Percentiles rank a stretch among this genome's conserved stretches.
These are phyloP conservation scores for Carterocephalus palaemon DNA, from an alignment of 2,888 invertebrate genomes.

Conservation along the genomic window DNA sequence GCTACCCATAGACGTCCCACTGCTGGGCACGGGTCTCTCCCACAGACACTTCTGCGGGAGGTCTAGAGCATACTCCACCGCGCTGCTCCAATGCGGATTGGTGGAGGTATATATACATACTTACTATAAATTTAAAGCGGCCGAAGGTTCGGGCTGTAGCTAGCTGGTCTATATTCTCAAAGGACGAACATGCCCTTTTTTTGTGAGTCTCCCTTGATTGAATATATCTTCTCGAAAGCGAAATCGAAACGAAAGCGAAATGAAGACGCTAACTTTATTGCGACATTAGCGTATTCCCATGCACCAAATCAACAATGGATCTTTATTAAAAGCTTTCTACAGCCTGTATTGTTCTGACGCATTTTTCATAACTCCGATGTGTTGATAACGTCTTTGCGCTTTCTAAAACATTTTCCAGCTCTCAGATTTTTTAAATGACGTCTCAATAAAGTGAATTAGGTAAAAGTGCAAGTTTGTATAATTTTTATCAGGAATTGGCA, in stretches of 20 bases:
- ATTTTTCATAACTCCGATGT: constrained; percentile 15
- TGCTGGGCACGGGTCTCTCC: no score
- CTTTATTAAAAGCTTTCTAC: constrained; percentile 24
- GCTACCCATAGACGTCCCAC: no score
- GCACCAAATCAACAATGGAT: constrained; percentile 28
- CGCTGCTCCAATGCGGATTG: no score
- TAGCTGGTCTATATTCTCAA: neutral
- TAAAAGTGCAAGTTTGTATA: no score
- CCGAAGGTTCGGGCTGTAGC: no score
- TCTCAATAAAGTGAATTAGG: no score
- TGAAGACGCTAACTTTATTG: constrained; percentile 25
- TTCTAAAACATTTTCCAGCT: constrained; percentile 14
- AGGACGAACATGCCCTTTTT: no score
- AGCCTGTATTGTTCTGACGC: constrained; percentile 17
- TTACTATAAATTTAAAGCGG: no score
- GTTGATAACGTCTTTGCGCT: constrained; percentile 13
- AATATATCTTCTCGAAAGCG: constrained; percentile 7
- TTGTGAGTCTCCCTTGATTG: constrained; percentile 7
- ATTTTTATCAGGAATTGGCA: no score
- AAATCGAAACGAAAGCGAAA: constrained; percentile 30
- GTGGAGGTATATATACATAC: no score
- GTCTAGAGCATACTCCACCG: no score
- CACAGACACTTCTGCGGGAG: no score
- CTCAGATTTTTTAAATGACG: neutral
- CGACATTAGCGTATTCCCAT: constrained; percentile 25